These are phyloP conservation scores for Muscidifurax raptorellus DNA, from an alignment of 1,140 invertebrate species.

Conservation along the genomic window DNA sequence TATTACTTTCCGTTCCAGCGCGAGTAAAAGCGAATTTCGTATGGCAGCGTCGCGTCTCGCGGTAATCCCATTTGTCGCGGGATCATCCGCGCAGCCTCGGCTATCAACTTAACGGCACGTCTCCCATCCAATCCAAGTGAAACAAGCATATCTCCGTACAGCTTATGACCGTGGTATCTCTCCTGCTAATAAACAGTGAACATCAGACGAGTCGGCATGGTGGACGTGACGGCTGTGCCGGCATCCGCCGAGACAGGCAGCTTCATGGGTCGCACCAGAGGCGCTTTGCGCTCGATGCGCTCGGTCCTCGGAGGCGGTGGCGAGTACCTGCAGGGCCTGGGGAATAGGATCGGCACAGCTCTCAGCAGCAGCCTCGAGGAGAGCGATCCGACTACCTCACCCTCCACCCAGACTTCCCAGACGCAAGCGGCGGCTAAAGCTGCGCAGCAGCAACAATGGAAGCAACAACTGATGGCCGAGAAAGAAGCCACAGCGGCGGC, in stretches of 20 bases:
- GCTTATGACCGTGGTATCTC: not conserved
- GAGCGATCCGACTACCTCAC: constrained; percentile 68
- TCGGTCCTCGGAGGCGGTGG: constrained; percentile 70
- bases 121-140: too few relatives aligned
- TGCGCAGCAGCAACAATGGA: not conserved
- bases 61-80: too few relatives aligned
- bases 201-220: constrained; percentile 57
- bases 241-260: constrained; percentile 62
- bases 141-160: not conserved
- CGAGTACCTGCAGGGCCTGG: constrained; percentile 72
- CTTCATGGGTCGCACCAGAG: constrained; percentile 72
- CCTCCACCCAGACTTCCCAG: constrained; percentile 55
- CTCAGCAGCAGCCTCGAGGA: constrained; percentile 73
- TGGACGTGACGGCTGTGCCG: constrained; percentile 68
- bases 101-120: too few relatives aligned
- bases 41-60: too few relatives aligned
- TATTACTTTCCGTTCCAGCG: too few relatives aligned
- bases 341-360: constrained; percentile 71
- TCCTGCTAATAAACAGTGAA: not conserved
- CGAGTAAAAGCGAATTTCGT: too few relatives aligned
- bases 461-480: constrained; percentile 36
- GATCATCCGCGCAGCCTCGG: too few relatives aligned
- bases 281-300: constrained; percentile 70
- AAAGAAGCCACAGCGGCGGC: constrained; percentile 37
- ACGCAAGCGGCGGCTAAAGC: constrained; percentile 36